Conservation (phyloP, 2,113 vertebrate species). For the Rhinichthys klamathensis region DNA sequence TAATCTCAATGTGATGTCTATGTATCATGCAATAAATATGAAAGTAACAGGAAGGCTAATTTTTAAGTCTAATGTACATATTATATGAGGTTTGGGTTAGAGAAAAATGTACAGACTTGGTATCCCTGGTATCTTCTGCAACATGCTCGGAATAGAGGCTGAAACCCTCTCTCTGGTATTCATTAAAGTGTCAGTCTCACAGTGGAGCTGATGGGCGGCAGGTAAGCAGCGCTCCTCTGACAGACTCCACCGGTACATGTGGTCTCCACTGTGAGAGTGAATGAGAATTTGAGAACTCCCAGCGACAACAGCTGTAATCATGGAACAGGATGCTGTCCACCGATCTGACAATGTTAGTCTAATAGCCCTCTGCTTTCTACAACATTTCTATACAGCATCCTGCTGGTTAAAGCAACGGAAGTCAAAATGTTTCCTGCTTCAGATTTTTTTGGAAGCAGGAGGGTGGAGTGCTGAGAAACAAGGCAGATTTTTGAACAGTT, state of each 20-base stretch:
- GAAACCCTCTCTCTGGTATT: background rate
- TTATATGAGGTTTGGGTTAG: background rate
- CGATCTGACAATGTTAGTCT: background rate
- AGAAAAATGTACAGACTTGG: background rate
- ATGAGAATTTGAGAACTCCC: slow-evolving; percentile 18
- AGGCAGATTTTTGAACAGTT: background rate
- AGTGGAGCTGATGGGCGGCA: slow-evolving; percentile 1
- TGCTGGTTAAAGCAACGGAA: slow-evolving; percentile 11
- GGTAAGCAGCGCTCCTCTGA: slow-evolving; percentile 1
- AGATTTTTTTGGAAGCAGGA: background rate
- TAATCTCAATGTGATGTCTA: background rate
- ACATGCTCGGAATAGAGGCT: background rate
- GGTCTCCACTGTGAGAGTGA: background rate
- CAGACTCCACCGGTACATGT: background rate
- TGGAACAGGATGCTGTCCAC: background rate
- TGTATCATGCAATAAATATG: background rate
- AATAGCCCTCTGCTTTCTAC: background rate
- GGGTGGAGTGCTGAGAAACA: background rate
- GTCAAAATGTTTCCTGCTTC: slow-evolving; percentile 23
- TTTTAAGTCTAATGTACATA: background rate
- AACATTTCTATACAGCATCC: slow-evolving; percentile 1
- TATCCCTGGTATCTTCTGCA: background rate
- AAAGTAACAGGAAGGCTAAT: background rate
- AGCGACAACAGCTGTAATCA: slow-evolving; percentile 2
- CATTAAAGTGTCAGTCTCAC: background rate